phyloP scores from a whole-genome alignment of 2,888 invertebrate genomes.

The Amphiduros pacificus region DNA sequence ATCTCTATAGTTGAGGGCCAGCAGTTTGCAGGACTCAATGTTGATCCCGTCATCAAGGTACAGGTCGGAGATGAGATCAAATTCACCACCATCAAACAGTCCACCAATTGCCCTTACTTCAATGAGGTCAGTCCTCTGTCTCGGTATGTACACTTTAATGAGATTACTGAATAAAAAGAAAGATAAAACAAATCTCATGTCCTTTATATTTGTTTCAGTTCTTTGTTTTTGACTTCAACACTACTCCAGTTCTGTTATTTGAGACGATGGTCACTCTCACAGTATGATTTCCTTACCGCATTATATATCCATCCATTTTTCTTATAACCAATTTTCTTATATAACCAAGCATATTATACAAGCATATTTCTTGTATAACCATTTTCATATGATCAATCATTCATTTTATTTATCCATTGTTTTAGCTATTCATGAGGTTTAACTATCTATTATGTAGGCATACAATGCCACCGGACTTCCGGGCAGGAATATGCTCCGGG shows the following conservation, averaged over 20 bases:
- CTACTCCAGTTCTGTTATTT: constrained; percentile 29
- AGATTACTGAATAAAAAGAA: too few species aligned
- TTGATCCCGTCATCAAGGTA: constrained; percentile 56
- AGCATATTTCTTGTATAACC: too few species aligned
- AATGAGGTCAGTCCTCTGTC: constrained; percentile 33
- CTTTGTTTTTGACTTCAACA: constrained; percentile 36
- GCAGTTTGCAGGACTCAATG: constrained; percentile 83
- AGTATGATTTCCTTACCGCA: constrained; percentile 18
- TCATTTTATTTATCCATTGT: too few species aligned
- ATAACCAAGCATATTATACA: too few species aligned
- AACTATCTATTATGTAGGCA: constrained; percentile 25
- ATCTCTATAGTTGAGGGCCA: constrained; percentile 80
- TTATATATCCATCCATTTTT: too few species aligned
- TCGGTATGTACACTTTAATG: too few species aligned
- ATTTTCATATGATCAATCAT: too few species aligned
- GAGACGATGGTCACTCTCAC: constrained; percentile 36
- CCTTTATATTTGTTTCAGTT: constrained; percentile 27
- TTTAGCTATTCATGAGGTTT: too few species aligned
- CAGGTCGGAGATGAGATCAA: constrained; percentile 29
- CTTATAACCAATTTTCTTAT: too few species aligned
- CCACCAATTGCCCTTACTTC: constrained; percentile 35
- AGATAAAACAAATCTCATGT: too few species aligned
- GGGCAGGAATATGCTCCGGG: constrained; percentile 31
- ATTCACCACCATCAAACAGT: constrained; percentile 32
- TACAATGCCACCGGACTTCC: constrained; percentile 30